Evolutionary conservation across 2,888 invertebrate genomes (phyloP).

Genomic region (Aphidoletes aphidimyza): DNA sequence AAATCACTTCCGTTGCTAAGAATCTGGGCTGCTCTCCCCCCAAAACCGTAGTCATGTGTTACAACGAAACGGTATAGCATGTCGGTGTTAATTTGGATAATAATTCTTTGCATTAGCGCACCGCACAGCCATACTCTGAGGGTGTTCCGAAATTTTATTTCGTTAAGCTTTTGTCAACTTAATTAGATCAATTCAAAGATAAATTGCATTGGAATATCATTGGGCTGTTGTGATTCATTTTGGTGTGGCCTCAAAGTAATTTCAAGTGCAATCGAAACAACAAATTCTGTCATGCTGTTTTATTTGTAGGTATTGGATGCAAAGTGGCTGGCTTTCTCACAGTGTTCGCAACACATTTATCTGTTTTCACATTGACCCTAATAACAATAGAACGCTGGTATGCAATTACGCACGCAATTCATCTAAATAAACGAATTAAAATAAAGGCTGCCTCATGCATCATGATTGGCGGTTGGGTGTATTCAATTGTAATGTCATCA

Average conservation of each 20-base stretch:
- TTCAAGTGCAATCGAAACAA: not conserved
- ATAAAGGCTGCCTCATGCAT: conserved; percentile 78
- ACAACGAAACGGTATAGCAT: too few relatives aligned
- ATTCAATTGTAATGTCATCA: conserved; percentile 80
- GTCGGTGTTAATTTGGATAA: too few relatives aligned
- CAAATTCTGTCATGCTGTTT: not conserved
- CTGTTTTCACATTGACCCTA: conserved; percentile 86
- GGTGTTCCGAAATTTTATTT: too few relatives aligned
- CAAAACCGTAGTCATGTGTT: too few relatives aligned
- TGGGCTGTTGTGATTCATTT: not conserved
- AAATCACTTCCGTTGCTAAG: too few relatives aligned
- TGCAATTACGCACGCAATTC: conserved; percentile 85
- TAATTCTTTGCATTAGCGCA: too few relatives aligned
- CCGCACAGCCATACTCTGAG: too few relatives aligned
- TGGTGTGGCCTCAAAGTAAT: too few relatives aligned
- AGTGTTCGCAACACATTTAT: conserved; percentile 86
- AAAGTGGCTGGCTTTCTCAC: conserved; percentile 88
- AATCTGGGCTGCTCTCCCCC: too few relatives aligned
- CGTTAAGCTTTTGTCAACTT: too few relatives aligned
- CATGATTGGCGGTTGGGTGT: conserved; percentile 83
- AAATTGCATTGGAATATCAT: too few relatives aligned
- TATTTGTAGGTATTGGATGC: conserved; percentile 76
- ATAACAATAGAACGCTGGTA: conserved; percentile 88
- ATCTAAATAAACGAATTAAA: conserved; percentile 82
- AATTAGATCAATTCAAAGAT: too few relatives aligned